These are phyloP conservation scores for Gymnarchus niloticus DNA, from an alignment of 2,113 vertebrate species.

Conservation along the genomic window DNA sequence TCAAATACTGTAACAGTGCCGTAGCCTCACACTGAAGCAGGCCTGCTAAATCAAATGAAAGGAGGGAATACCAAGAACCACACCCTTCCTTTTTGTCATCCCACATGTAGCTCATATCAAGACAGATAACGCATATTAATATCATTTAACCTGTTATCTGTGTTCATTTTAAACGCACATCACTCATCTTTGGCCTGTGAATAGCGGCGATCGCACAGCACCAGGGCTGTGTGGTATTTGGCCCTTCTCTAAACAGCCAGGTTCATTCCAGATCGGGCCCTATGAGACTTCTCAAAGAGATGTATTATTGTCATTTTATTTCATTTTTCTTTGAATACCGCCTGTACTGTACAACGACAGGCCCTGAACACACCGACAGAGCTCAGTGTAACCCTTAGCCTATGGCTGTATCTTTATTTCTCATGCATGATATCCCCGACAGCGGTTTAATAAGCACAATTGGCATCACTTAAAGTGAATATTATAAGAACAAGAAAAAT, in stretches of 20 bases:
- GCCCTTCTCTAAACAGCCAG: neutral
- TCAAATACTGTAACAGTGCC: too few species aligned
- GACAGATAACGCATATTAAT: constrained; percentile 16
- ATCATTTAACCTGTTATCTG: constrained; percentile 29
- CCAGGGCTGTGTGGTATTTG: constrained; percentile 34
- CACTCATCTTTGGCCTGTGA: constrained; percentile 41
- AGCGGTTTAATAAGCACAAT: neutral
- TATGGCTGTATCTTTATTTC: too few species aligned
- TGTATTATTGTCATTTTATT: constrained; percentile 41
- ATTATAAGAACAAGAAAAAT: neutral
- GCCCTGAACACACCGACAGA: neutral
- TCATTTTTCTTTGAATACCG: constrained; percentile 29
- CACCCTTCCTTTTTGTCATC: neutral
- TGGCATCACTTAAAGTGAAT: neutral
- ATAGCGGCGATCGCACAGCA: constrained; percentile 30
- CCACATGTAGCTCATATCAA: neutral
- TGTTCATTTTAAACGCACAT: constrained; percentile 23
- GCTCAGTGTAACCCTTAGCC: neutral
- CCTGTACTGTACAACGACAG: neutral
- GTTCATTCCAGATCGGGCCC: constrained; percentile 10
- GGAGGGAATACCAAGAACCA: too few species aligned
- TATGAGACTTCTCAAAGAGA: constrained; percentile 16
- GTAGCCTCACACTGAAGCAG: too few species aligned
- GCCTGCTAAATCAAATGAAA: too few species aligned
- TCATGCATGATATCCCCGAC: neutral